Evolutionary conservation across 2,888 invertebrate genomes (phyloP).

Genomic region (Tenthredo amoena): DNA sequence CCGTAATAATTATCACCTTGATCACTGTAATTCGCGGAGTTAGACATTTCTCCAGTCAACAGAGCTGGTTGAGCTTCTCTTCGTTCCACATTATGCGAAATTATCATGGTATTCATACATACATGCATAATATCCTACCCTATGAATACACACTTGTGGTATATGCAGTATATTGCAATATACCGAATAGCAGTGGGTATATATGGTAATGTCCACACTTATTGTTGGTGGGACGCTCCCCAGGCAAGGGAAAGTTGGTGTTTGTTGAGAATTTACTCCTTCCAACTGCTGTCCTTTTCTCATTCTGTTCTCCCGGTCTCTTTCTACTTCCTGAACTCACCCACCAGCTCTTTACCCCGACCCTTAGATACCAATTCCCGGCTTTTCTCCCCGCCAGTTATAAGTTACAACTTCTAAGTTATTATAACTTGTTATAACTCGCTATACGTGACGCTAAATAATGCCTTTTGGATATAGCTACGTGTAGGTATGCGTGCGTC

Average conservation of each 20-base stretch:
- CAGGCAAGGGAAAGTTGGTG: slow-evolving; percentile 65
- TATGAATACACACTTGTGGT: slow-evolving; percentile 20
- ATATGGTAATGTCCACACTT: slow-evolving; percentile 71
- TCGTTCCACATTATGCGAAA: slow-evolving; percentile 2
- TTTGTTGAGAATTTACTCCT: slow-evolving; percentile 59
- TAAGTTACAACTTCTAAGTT: slow-evolving; percentile 32
- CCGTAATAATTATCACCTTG: not conserved
- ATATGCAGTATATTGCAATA: slow-evolving; percentile 70
- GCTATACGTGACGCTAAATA: slow-evolving; percentile 26
- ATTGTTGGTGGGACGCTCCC: slow-evolving; percentile 62
- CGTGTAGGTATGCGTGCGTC: not conserved
- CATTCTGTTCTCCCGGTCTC: not conserved
- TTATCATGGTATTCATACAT: not conserved
- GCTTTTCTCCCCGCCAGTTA: not conserved
- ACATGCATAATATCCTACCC: not conserved
- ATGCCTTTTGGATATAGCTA: not conserved
- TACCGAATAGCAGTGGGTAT: slow-evolving; percentile 59
- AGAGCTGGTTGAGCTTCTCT: not conserved
- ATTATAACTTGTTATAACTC: slow-evolving; percentile 21
- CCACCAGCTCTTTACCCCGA: not conserved
- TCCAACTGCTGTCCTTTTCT: slow-evolving; percentile 15
- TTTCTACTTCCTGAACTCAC: not conserved
- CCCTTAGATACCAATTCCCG: slow-evolving; percentile 26
- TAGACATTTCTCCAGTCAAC: not conserved
- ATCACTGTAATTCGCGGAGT: not conserved